These are phyloP conservation scores for Mus pahari DNA, from an alignment of 2,113 vertebrate genomes.

Conservation along the genomic window DNA sequence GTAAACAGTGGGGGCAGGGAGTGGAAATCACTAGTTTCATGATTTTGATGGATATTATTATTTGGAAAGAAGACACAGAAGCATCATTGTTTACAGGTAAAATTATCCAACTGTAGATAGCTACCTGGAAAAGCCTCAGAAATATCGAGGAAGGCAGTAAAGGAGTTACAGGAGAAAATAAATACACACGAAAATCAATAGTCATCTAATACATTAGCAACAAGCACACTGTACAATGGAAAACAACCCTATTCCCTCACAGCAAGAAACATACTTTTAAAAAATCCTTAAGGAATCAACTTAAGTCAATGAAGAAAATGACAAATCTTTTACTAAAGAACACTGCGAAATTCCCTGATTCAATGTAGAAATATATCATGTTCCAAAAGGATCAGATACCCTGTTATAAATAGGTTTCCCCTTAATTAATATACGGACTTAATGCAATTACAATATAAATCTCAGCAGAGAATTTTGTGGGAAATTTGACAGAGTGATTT, in stretches of 20 bases:
- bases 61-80: background rate
- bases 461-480: slow-evolving; percentile 44
- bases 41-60: background rate
- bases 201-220: background rate
- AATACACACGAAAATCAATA: slow-evolving; percentile 9
- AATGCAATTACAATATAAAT: slow-evolving; percentile 71
- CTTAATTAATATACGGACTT: slow-evolving; percentile 76
- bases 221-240: background rate
- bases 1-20: background rate
- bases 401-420: slow-evolving; percentile 60
- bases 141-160: background rate
- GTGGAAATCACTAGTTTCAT: background rate
- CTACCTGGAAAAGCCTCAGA: background rate
- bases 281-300: slow-evolving; percentile 33
- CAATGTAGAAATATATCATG: background rate
- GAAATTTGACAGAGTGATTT: slow-evolving; percentile 63
- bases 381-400: slow-evolving; percentile 28
- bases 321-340: background rate
- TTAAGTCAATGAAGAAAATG: slow-evolving; percentile 35
- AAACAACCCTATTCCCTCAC: background rate
- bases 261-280: background rate
- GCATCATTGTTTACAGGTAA: background rate
- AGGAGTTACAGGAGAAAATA: background rate
- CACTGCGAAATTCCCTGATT: slow-evolving; percentile 29
- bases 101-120: background rate